Conservation (phyloP, 1,140 invertebrate genomes). For the Myzus persicae region DNA sequence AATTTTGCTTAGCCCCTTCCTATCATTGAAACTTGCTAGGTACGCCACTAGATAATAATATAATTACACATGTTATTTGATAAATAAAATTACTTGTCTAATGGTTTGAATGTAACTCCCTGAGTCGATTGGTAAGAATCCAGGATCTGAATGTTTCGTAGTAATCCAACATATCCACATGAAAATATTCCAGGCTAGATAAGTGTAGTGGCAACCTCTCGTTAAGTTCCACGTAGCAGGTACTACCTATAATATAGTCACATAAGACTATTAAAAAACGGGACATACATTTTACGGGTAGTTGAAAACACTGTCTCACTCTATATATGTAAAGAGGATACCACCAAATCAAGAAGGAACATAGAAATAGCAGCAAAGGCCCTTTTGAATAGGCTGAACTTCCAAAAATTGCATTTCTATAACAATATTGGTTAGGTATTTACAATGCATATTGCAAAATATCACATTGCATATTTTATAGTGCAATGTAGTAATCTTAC, state of each 20-base stretch:
- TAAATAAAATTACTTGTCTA: slow-evolving; percentile 69
- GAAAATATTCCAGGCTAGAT: slow-evolving; percentile 86
- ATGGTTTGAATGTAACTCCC: slow-evolving; percentile 89
- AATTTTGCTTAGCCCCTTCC: no score
- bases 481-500: background rate
- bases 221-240: slow-evolving; percentile 90
- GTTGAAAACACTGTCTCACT: slow-evolving; percentile 66
- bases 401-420: slow-evolving; percentile 83
- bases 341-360: slow-evolving; percentile 86
- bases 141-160: slow-evolving; percentile 86
- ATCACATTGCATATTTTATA: background rate
- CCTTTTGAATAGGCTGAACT: slow-evolving; percentile 89
- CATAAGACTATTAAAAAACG: background rate
- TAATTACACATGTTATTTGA: no score
- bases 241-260: slow-evolving; percentile 71
- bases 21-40: no score
- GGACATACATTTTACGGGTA: background rate
- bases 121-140: slow-evolving; percentile 86
- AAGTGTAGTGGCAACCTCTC: slow-evolving; percentile 84
- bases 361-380: slow-evolving; percentile 83
- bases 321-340: slow-evolving; percentile 92
- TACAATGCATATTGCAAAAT: background rate
- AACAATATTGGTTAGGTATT: slow-evolving; percentile 25
- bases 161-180: slow-evolving; percentile 95
- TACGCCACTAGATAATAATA: no score